Conservation (phyloP, 2,113 vertebrate genomes). For the Micronycteris hirsuta region DNA sequence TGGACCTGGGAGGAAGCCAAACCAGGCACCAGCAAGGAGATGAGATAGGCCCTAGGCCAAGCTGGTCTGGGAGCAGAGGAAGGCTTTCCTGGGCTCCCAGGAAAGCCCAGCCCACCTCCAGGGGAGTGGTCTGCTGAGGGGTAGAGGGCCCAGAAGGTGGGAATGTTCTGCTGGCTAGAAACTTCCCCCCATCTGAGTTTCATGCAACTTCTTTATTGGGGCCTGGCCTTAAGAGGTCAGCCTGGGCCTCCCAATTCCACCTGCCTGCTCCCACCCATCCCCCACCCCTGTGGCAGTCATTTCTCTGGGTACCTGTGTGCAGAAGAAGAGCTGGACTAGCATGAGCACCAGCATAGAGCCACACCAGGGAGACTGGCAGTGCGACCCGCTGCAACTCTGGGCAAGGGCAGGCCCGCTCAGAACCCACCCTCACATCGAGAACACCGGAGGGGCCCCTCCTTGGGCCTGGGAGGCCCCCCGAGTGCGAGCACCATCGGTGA, state of each 20-base stretch:
- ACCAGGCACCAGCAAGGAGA: neutral
- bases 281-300: neutral
- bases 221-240: neutral
- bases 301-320: neutral
- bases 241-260: neutral
- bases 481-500: neutral
- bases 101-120: neutral
- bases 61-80: neutral
- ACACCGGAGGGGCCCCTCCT: neutral
- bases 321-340: neutral
- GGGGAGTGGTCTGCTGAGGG: neutral
- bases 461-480: neutral
- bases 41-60: neutral
- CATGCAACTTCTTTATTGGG: neutral
- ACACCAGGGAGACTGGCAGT: neutral
- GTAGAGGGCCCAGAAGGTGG: neutral
- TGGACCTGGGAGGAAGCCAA: neutral
- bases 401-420: neutral
- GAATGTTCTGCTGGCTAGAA: neutral
- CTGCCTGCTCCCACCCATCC: neutral
- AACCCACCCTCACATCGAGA: neutral
- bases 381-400: neutral
- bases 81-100: neutral
- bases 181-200: neutral
- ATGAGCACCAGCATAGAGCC: neutral